phyloP scores from a whole-genome alignment of 2,888 invertebrate species.

The Dimorphilus gyrociliatus region DNA sequence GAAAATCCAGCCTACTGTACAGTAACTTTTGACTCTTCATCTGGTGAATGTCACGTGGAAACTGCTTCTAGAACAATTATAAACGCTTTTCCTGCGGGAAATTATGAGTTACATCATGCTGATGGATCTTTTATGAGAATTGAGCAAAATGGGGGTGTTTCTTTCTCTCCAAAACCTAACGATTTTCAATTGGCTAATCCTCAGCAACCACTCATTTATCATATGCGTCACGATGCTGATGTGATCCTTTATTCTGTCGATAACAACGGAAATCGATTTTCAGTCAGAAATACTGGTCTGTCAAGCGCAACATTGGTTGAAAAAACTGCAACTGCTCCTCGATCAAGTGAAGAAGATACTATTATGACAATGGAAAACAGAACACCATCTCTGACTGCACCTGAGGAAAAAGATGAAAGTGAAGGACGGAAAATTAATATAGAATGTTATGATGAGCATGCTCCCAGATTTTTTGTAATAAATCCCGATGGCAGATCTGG shows the following conservation, averaged over 20 bases:
- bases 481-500: conserved; percentile 33
- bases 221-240: conserved; percentile 27
- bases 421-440: conserved; percentile 16
- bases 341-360: conserved; percentile 7
- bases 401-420: too few relatives aligned
- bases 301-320: conserved; percentile 16
- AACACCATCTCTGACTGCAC: too few relatives aligned
- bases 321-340: conserved; percentile 14
- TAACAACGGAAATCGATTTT: conserved; percentile 28
- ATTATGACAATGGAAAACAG: too few relatives aligned
- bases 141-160: conserved; percentile 21
- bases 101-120: conserved; percentile 25
- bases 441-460: conserved; percentile 22
- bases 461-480: conserved; percentile 31
- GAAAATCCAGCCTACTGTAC: conserved; percentile 36
- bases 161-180: too few relatives aligned
- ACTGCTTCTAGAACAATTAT: conserved; percentile 30
- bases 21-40: conserved; percentile 29
- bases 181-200: conserved; percentile 12
- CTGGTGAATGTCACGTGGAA: conserved; percentile 29
- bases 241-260: conserved; percentile 28
- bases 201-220: conserved; percentile 20
- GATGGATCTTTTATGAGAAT: conserved; percentile 22
- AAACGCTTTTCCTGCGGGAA: conserved; percentile 27
- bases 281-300: conserved; percentile 29